phyloP scores from a whole-genome alignment of 2,888 invertebrate species.

The Thymelicus lineola region DNA sequence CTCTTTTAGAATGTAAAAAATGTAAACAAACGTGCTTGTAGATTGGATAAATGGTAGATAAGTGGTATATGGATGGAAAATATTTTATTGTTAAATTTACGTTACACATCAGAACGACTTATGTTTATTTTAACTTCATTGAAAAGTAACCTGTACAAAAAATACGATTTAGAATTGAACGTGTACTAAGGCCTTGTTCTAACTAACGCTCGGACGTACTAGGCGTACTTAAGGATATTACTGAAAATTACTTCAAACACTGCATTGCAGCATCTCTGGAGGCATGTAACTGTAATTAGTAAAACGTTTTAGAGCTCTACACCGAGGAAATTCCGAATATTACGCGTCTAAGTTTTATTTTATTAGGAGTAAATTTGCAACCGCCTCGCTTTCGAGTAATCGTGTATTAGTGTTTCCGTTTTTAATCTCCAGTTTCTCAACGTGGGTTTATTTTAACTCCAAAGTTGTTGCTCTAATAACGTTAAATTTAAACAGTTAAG shows the following conservation, averaged over 20 bases:
- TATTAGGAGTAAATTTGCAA: conserved; percentile 46
- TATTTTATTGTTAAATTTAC: background rate
- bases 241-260: conserved; percentile 67
- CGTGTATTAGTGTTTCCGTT: conserved; percentile 25
- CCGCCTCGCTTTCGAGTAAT: conserved; percentile 19
- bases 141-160: too few relatives aligned
- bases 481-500: conserved; percentile 28
- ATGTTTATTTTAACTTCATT: too few relatives aligned
- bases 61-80: background rate
- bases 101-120: background rate
- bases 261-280: conserved; percentile 70
- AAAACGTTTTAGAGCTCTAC: conserved; percentile 60
- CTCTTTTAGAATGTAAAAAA: background rate
- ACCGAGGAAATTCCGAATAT: conserved; percentile 48
- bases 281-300: conserved; percentile 67
- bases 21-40: too few relatives aligned
- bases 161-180: conserved; percentile 6
- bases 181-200: conserved; percentile 25
- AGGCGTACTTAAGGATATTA: conserved; percentile 65
- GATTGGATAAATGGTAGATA: too few relatives aligned
- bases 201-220: conserved; percentile 43
- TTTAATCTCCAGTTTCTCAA: conserved; percentile 29
- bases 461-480: conserved; percentile 31
- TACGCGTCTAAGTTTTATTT: conserved; percentile 52
- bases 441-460: conserved; percentile 23